Conservation (phyloP, 53 echinoderm and acorn worm genomes). For the Holothuria leucospilota region DNA sequence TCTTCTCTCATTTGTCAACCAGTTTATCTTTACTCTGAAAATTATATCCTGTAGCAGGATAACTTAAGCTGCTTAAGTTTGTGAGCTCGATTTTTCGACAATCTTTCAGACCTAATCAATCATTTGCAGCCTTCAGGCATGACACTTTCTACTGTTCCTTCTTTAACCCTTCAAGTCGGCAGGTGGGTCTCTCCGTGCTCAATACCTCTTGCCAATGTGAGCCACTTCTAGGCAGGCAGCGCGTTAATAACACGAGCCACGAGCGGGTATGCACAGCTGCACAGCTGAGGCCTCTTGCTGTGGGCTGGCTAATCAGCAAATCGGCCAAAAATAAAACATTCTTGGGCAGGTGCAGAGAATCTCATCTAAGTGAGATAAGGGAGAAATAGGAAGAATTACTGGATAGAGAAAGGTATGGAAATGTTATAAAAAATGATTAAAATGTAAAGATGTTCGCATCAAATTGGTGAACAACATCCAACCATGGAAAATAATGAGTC, state of each 20-base stretch:
- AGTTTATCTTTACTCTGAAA: no score
- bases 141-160: slow-evolving; percentile 48
- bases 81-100: slow-evolving; percentile 29
- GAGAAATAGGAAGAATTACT: neutral
- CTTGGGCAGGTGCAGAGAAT: slow-evolving; percentile 49
- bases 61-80: slow-evolving; percentile 29
- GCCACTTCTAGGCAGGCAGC: slow-evolving; percentile 52
- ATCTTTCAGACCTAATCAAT: slow-evolving; percentile 47
- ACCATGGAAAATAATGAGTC: neutral
- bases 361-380: neutral
- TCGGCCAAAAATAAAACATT: slow-evolving; percentile 61
- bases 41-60: no score
- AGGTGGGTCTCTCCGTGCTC: slow-evolving; percentile 53
- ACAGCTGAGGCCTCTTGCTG: slow-evolving; percentile 51
- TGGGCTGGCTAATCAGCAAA: slow-evolving; percentile 58
- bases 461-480: slow-evolving; percentile 35
- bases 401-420: no score
- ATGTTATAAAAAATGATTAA: no score
- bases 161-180: slow-evolving; percentile 50
- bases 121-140: slow-evolving; percentile 50
- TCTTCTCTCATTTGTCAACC: no score
- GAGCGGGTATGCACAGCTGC: slow-evolving; percentile 57
- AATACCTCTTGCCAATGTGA: slow-evolving; percentile 36
- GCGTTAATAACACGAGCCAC: slow-evolving; percentile 58
- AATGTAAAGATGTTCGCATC: slow-evolving; percentile 31